Evolutionary conservation across 1,140 invertebrate species (phyloP).

Genomic region (Phortica variegata): DNA sequence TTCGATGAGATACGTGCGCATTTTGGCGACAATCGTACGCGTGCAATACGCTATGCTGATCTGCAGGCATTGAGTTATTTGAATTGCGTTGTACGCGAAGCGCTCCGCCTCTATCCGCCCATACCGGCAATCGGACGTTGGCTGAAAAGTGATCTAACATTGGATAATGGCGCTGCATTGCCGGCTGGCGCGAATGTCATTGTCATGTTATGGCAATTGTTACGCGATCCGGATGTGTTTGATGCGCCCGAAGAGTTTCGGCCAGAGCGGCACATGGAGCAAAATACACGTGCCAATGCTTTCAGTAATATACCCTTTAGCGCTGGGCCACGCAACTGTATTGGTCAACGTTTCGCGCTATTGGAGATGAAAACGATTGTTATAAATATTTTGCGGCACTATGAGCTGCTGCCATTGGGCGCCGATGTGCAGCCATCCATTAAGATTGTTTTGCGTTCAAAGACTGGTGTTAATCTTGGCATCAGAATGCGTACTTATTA

Average conservation of each 20-base stretch:
- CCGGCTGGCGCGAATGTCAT: conserved; percentile 53
- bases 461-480: conserved; percentile 35
- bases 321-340: conserved; percentile 74
- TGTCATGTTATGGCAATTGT: conserved; percentile 55
- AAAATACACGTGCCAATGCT: background rate
- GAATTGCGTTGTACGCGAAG: conserved; percentile 63
- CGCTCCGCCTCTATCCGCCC: conserved; percentile 63
- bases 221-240: conserved; percentile 29
- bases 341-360: conserved; percentile 61
- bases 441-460: conserved; percentile 39
- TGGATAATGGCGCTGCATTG: conserved; percentile 39
- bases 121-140: conserved; percentile 63
- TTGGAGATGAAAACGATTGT: conserved; percentile 54
- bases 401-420: conserved; percentile 33
- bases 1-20: conserved; percentile 62
- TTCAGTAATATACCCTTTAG: conserved; percentile 67
- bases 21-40: conserved; percentile 52
- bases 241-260: conserved; percentile 58
- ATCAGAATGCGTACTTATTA: conserved; percentile 16
- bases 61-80: conserved; percentile 63
- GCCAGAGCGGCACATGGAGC: conserved; percentile 60
- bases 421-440: conserved; percentile 32
- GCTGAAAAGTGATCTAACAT: conserved; percentile 58
- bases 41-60: conserved; percentile 57
- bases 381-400: conserved; percentile 46